phyloP scores from a whole-genome alignment of 1,140 invertebrate species.

The Diprion similis region DNA sequence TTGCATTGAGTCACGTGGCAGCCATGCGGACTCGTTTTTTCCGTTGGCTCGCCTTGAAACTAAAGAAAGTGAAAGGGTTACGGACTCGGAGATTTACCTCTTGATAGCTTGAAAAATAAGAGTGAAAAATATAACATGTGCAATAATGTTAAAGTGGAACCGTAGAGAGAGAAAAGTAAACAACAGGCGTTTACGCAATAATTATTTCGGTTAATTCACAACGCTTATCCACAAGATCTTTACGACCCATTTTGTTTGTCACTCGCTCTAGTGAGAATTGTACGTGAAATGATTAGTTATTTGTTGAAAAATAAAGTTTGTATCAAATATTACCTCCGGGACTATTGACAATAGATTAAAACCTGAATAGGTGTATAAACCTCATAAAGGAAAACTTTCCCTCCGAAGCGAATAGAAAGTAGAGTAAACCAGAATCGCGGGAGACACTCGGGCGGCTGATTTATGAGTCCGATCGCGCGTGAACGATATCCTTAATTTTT shows the following conservation, averaged over 20 bases:
- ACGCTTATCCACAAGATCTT: too few relatives aligned
- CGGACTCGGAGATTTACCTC: neutral
- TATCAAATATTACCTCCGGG: too few relatives aligned
- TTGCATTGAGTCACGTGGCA: too few relatives aligned
- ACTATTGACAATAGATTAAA: neutral
- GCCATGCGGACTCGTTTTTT: too few relatives aligned
- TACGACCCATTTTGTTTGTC: too few relatives aligned
- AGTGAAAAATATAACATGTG: too few relatives aligned
- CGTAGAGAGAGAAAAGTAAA: too few relatives aligned
- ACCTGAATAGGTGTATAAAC: constrained; percentile 11
- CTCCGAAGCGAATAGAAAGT: constrained; percentile 19
- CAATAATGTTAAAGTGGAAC: too few relatives aligned
- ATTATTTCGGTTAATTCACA: too few relatives aligned
- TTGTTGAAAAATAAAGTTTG: neutral
- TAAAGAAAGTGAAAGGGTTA: neutral
- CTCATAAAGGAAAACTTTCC: constrained; percentile 28
- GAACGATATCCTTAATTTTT: constrained; percentile 14
- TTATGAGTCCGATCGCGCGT: constrained; percentile 20
- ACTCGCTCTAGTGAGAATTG: too few relatives aligned
- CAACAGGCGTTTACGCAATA: too few relatives aligned
- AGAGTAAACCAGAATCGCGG: constrained; percentile 21
- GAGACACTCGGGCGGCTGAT: constrained; percentile 1
- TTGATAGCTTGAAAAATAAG: neutral
- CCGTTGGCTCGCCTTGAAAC: neutral
- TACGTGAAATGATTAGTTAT: neutral